phyloP scores from a whole-genome alignment of 2,113 vertebrate genomes.

The Ageneiosus marmoratus region DNA sequence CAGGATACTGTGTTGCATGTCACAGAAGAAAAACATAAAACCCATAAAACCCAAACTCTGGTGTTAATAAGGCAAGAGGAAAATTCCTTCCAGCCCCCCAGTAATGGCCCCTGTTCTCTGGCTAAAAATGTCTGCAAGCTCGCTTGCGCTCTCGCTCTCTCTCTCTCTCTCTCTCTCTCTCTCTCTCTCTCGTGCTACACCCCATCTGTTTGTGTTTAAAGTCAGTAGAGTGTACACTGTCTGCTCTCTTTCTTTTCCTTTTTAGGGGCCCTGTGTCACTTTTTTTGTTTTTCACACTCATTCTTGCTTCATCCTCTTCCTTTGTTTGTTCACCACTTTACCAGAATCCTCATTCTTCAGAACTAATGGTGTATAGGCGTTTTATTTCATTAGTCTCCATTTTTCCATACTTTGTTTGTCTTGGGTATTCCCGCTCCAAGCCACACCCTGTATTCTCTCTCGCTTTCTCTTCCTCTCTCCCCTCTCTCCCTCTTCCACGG shows the following conservation, averaged over 20 bases:
- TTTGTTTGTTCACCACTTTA: background rate
- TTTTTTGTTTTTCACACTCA: background rate
- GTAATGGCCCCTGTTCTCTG: conserved; percentile 24
- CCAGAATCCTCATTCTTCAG: background rate
- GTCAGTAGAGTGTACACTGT: conserved; percentile 14
- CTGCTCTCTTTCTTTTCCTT: conserved; percentile 28
- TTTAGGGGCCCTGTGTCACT: background rate
- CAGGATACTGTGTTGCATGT: background rate
- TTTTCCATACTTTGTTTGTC: conserved; percentile 18
- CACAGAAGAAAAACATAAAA: background rate
- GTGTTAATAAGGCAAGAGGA: conserved; percentile 14
- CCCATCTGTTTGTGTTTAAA: conserved; percentile 57
- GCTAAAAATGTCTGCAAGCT: conserved; percentile 8
- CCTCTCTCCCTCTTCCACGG: background rate
- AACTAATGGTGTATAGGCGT: background rate
- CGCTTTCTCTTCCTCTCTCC: background rate
- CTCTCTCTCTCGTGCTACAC: background rate
- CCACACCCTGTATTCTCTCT: conserved; percentile 5
- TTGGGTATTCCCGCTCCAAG: conserved; percentile 22
- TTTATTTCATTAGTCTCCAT: conserved; percentile 11
- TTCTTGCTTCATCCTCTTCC: background rate
- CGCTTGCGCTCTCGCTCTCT: background rate
- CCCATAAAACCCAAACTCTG: background rate
- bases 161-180: background rate
- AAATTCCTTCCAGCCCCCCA: conserved; percentile 4